Percentiles rank a stretch among this genome's conserved stretches.
phyloP scores from a whole-genome alignment of 2,888 invertebrate genomes.

The Hipparchia sbordonii region DNA sequence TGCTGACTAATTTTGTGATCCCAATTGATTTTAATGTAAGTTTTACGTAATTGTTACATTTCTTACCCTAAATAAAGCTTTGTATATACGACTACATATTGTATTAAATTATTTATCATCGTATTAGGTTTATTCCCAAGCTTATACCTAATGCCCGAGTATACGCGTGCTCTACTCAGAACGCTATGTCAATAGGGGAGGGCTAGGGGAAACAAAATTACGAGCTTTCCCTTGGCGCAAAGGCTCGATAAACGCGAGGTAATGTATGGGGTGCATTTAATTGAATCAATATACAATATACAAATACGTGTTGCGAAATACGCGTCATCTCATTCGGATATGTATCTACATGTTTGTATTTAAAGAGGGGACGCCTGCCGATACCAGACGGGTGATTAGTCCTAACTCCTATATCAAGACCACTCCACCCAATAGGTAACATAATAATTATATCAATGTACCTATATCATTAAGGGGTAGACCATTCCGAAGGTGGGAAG shows the following conservation, averaged over 20 bases:
- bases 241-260: constrained; percentile 34
- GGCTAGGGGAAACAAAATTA: constrained; percentile 50
- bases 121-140: neutral
- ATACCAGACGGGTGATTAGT: too few species aligned
- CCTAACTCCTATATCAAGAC: too few species aligned
- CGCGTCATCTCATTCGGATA: constrained; percentile 5
- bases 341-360: neutral
- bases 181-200: constrained; percentile 45
- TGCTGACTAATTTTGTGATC: neutral
- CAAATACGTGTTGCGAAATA: constrained; percentile 34
- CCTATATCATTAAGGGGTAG: too few species aligned
- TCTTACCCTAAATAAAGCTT: neutral
- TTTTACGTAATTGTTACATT: neutral
- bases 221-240: constrained; percentile 44
- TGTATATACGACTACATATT: neutral
- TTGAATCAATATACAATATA: constrained; percentile 47
- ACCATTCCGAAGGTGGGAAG: too few species aligned
- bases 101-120: neutral
- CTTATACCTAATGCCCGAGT: neutral
- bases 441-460: too few species aligned
- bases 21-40: too few species aligned
- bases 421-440: too few species aligned
- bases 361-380: too few species aligned
- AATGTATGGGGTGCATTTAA: constrained; percentile 47
- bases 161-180: constrained; percentile 9